These are phyloP conservation scores for Protobothrops mucrosquamatus DNA, from an alignment of 2,113 vertebrate genomes.

Conservation along the genomic window DNA sequence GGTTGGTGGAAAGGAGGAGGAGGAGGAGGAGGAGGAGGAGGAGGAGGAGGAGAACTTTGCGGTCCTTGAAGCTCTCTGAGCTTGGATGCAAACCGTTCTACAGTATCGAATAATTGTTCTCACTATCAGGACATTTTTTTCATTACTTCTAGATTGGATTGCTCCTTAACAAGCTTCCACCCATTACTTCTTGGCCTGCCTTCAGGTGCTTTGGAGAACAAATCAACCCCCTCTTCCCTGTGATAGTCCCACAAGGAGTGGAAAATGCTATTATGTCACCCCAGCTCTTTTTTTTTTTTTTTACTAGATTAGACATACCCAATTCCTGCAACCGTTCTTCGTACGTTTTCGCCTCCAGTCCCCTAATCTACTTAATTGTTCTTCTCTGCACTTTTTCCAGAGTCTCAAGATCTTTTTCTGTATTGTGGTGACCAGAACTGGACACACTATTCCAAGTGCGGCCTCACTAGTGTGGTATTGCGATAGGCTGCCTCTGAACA, in stretches of 20 bases:
- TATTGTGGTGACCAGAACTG: not conserved
- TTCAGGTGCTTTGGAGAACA: not conserved
- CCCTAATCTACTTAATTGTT: not conserved
- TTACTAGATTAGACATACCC: fast-evolving
- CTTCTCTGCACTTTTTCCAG: not conserved
- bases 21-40: not conserved
- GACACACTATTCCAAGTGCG: not conserved
- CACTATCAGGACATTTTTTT: no score
- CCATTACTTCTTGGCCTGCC: not conserved
- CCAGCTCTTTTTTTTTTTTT: not conserved
- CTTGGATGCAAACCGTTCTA: no score
- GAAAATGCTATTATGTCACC: not conserved
- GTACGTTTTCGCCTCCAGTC: not conserved
- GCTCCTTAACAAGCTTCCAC: not conserved
- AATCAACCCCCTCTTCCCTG: not conserved
- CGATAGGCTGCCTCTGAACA: not conserved
- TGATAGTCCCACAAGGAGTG: not conserved
- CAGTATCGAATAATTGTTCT: no score
- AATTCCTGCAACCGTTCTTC: not conserved
- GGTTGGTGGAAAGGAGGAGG: no score
- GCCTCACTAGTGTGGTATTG: not conserved
- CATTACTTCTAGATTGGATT: no score
- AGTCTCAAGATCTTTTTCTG: not conserved
- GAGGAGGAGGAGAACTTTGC: no score
- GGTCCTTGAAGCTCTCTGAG: no score